Evolutionary conservation across 2,797 vertebrate species (phyloP).

Genomic region (Sternarchorhynchus goeldii): DNA sequence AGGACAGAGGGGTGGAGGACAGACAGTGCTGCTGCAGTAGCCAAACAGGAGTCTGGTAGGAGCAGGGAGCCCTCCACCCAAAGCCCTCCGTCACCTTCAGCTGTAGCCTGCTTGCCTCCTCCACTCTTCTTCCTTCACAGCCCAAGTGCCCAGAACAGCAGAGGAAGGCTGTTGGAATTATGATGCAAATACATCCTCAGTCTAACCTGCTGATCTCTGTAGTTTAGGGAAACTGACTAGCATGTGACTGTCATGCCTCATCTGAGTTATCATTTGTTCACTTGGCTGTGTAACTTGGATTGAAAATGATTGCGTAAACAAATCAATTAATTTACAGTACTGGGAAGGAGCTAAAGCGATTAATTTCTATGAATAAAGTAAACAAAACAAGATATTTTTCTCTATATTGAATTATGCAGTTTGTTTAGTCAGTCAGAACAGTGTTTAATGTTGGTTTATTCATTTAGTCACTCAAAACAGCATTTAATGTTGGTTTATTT

Average conservation of each 20-base stretch:
- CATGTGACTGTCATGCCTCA: too few species aligned
- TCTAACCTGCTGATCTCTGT: too few species aligned
- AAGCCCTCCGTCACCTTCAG: not conserved
- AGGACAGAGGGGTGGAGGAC: slow-evolving; percentile 15
- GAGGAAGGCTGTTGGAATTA: too few species aligned
- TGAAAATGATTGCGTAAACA: too few species aligned
- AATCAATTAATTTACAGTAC: too few species aligned
- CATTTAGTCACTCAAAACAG: too few species aligned
- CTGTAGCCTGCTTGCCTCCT: not conserved
- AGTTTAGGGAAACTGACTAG: too few species aligned
- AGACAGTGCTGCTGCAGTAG: slow-evolving; percentile 23
- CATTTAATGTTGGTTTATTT: not conserved
- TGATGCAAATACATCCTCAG: too few species aligned
- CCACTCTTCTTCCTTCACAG: not conserved
- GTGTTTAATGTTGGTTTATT: not conserved
- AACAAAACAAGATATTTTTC: not conserved
- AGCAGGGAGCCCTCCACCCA: slow-evolving; percentile 21
- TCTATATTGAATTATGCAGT: not conserved
- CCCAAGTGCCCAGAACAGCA: slow-evolving; percentile 30
- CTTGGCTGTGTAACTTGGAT: too few species aligned
- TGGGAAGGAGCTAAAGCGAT: too few species aligned
- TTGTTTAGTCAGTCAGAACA: slow-evolving; percentile 37
- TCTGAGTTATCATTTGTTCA: too few species aligned
- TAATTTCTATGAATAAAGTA: too few species aligned
- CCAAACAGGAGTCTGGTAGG: slow-evolving; percentile 25